Base-by-base conservation (phyloP, 2,888 invertebrate species). In the Chironomus riparius region DNA sequence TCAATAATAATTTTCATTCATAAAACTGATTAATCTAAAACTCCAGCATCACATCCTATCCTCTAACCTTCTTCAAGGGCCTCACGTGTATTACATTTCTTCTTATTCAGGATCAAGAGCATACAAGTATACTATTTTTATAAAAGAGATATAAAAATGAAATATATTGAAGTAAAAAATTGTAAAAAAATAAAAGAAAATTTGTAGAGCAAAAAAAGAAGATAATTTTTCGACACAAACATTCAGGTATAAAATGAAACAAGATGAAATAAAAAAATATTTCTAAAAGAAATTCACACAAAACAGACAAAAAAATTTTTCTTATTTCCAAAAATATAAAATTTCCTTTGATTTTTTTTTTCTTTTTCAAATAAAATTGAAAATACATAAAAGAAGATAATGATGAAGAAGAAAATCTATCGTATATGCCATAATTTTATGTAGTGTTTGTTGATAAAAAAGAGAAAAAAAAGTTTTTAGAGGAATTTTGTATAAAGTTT, bases 91-190 rank as follows among this genome's bases (percentile, higher is more conserved):
- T 65, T 65, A 65, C 24, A 65, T 65, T 65, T 65, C 21, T 21
- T 56, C 56, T 56, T 56, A 56, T 65, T 65, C 65, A 65, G 65
- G 65, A 65, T 65, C 65, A 56, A 71, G 56, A 71, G 56, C 56
- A 71, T 47, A 71, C 47, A 71, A 71, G 71, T 71, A 71, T 71
- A 71, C 71, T 71, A 71, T 71, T 71, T 71, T 71, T 71, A 47
- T 71, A 71, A 56, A 71, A 47, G 38, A 71, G 22, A 38, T 38
- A 38, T 38, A 50, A 15, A 56, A 56, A 56, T 21, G 50, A 70
- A 22, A 56, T 56, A 56, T 56, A 56, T 56, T 56, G 56, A 56
- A 56, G 15, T 62, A 62, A 65, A n/a, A n/a, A 65, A 65, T 56
- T 71, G 71, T 71, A 71, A 24, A 71, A 71, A 47, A 71, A 47